Evolutionary conservation across 1,140 invertebrate genomes (phyloP).

Genomic region (Tribolium madens): DNA sequence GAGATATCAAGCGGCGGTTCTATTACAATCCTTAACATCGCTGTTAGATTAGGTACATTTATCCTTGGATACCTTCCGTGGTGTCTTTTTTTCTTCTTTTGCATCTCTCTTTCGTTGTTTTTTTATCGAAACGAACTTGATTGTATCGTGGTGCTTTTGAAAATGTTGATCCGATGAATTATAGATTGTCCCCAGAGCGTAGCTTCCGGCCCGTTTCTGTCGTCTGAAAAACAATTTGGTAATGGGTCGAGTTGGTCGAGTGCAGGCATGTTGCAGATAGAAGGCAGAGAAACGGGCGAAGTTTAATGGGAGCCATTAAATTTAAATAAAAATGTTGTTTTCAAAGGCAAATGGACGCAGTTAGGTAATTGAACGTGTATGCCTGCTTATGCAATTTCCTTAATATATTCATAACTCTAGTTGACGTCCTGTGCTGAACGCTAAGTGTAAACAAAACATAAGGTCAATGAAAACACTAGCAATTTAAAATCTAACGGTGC

Average conservation of each 20-base stretch:
- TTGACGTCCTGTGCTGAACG: conserved; percentile 39
- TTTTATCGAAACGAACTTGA: conserved; percentile 20
- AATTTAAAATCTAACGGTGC: conserved; percentile 60
- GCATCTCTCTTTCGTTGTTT: conserved; percentile 12
- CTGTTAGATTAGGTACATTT: conserved; percentile 5
- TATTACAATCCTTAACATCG: conserved; percentile 24
- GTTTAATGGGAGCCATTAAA: conserved; percentile 37
- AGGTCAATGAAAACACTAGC: conserved; percentile 58
- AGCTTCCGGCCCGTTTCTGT: conserved; percentile 30
- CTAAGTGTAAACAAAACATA: conserved; percentile 50
- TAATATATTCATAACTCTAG: conserved; percentile 49
- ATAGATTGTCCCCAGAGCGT: conserved; percentile 24
- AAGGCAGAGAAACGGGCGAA: conserved; percentile 24
- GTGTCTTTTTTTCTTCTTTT: conserved; percentile 21
- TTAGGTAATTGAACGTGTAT: conserved; percentile 44
- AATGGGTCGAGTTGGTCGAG: conserved; percentile 20
- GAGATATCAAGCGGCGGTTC: conserved; percentile 7
- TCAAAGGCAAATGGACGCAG: conserved; percentile 33
- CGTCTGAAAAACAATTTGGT: conserved; percentile 29
- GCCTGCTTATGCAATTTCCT: conserved; percentile 48
- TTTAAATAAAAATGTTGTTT: conserved; percentile 40
- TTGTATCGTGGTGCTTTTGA: conserved; percentile 29
- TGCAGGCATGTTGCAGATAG: conserved; percentile 25
- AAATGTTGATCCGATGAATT: conserved; percentile 13
- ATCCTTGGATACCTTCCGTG: conserved; percentile 32